Base-by-base conservation (phyloP, 2,113 vertebrate genomes). In the Epinephelus cyanopodus region DNA sequence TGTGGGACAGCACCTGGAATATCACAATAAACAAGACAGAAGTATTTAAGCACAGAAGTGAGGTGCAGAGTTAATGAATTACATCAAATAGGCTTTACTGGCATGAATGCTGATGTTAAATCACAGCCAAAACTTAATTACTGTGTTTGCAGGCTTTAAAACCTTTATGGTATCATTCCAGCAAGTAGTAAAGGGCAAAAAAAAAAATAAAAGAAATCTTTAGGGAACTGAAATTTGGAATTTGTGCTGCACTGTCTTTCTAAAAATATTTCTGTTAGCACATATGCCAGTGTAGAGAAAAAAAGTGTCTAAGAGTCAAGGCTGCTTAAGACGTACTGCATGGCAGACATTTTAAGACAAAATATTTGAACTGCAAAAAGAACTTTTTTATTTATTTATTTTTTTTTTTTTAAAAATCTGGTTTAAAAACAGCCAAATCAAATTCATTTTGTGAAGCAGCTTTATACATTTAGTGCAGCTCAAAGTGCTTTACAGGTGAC, bases 1-100 rank as follows among this genome's bases (percentile, higher is more conserved):
- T 99, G 92, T 99, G 97, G 50, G 97, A 99, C 79, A 99, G 94
- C 81, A 99, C 98, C 98, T 99, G 93, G 61, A 81, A 87, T 0
- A 78, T 48, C 21, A 52, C 23, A 72, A 37, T 0, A 5, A 23
- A 68, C 8, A 42, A 17, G 29, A 48, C 19, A 56, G 11, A 61
- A 6, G 64, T 42, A 42, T 74, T 74, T 39, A 5, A 50, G 27
- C 18, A 54, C 2, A 52, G 13, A 18, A 1, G 9, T 61, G 3
- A 54, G 2, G 47, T 4, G 1, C 12, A n/a, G 14, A 81, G 15
- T 21, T 61, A 17, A 60, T 60, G 5, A 42, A 7, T 52, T 45
- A 2, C 56, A 63, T 63, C 2, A 71, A 50, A 39, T 52, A 14
- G 45, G 18, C 23, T 48, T 56, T 9, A 66, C 21, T 11, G 21